phyloP scores from a whole-genome alignment of 2,888 invertebrate species.

The Trissolcus japonicus region DNA sequence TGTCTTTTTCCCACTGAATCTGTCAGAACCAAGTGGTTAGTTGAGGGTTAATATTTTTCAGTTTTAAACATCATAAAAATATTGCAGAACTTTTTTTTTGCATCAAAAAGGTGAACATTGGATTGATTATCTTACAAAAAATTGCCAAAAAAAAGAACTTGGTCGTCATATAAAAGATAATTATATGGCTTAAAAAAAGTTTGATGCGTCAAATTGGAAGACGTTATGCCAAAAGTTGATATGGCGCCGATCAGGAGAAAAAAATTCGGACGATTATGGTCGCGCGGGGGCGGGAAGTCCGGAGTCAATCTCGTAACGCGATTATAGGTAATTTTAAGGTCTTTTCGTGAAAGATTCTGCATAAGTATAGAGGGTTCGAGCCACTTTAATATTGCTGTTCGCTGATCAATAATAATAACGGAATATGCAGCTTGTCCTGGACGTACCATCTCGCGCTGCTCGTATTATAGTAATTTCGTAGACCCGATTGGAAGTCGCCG shows the following conservation, averaged over 20 bases:
- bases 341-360: conserved; percentile 68
- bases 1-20: no score
- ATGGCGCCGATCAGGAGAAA: conserved; percentile 42
- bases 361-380: conserved; percentile 70
- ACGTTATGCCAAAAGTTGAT: conserved; percentile 10
- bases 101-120: no score
- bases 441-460: conserved; percentile 39
- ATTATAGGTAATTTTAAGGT: conserved; percentile 74
- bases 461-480: conserved; percentile 74
- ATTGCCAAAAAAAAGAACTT: background rate
- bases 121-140: no score
- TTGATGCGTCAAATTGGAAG: background rate
- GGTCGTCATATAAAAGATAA: conserved; percentile 5
- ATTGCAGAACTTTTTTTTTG: no score
- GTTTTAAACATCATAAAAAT: no score
- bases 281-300: conserved; percentile 28
- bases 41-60: no score
- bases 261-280: conserved; percentile 37
- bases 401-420: conserved; percentile 74
- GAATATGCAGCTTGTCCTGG: conserved; percentile 69
- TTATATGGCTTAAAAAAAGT: conserved; percentile 5
- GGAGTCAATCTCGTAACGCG: conserved; percentile 39
- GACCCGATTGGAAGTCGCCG: conserved; percentile 36
- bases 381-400: conserved; percentile 71
- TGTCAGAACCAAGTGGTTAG: no score